Percentiles rank a stretch among this genome's conserved stretches.
These are phyloP conservation scores for Gymnarchus niloticus DNA, from an alignment of 2,113 vertebrate genomes.

Conservation along the genomic window DNA sequence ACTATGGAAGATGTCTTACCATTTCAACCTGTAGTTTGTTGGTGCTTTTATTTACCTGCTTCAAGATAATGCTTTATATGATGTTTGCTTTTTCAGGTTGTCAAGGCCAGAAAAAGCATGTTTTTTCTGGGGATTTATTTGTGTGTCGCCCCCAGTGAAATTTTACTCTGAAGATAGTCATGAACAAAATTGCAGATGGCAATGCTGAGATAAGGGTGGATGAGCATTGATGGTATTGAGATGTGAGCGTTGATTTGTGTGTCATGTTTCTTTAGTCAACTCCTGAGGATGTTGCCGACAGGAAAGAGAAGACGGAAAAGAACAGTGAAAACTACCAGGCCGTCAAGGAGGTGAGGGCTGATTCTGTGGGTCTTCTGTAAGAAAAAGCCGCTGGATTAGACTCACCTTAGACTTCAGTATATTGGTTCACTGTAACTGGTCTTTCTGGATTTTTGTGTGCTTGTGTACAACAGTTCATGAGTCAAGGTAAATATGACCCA, in stretches of 20 bases:
- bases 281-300: slow-evolving; percentile 60
- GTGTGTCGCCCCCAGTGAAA: not conserved
- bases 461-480: too few relatives aligned
- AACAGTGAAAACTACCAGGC: slow-evolving; percentile 91
- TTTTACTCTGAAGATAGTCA: not conserved
- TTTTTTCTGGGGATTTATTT: not conserved
- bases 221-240: not conserved
- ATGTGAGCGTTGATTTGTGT: not conserved
- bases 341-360: slow-evolving; percentile 77
- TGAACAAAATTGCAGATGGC: not conserved
- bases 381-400: not conserved
- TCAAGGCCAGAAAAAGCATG: not conserved
- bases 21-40: too few relatives aligned
- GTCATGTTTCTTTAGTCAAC: slow-evolving; percentile 25
- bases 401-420: not conserved
- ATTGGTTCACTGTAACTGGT: not conserved
- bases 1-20: not conserved
- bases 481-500: not conserved
- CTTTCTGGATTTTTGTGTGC: not conserved
- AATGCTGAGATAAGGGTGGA: not conserved
- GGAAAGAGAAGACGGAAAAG: slow-evolving; percentile 69
- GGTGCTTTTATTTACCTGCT: too few relatives aligned
- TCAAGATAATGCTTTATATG: not conserved
- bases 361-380: not conserved
- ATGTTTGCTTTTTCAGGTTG: not conserved